Evolutionary conservation across 2,113 vertebrate species (phyloP), one percentile per base, ranked within the genome.

Genomic region (Lophius piscatorius): DNA sequence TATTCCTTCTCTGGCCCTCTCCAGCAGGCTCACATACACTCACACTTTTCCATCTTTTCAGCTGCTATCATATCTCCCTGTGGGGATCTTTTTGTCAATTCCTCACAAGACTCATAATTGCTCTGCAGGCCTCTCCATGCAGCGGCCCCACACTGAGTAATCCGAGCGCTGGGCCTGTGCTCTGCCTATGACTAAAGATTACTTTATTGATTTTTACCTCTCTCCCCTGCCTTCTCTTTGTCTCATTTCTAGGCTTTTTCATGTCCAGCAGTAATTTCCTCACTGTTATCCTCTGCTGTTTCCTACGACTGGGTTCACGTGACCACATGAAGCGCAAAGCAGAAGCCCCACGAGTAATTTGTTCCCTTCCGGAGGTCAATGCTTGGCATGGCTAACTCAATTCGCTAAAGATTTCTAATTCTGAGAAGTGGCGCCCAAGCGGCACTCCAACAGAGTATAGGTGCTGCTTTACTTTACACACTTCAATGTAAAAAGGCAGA

Each of bases 31-130:
- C 51, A 36, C 18, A 36, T 50, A 36, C 22, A 18, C 18, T 33
- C 38, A 41, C 39, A 41, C 35, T 35, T 72, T 70, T 60, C 62
- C 57, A 57, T 74, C 62, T 63, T 58, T 75, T 70, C 62, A 75
- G 59, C 60, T 16, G 51, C 63, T 61, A 76, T 78, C 44, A 41
- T 75, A 65, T 62, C 61, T 63, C 70, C 67, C 75, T 55, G 9
- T 31, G 68, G 79, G 71, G 65, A 65, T 82, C 66, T 76, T 9
- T 23, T 73, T 77, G 81, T 83, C 72, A 78, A 62, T 83, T 86
- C 57, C 65, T 78, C 61, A 69, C 41, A 66, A 64, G 82, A 70
- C 65, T 76, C 76, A 80, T 90, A 85, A 90, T 85, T 85, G 82
- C 83, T 88, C 87, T 49, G 21, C 82, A 75, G 65, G 68, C 63